Base-by-base conservation (phyloP, 1,140 invertebrate species). In the Rhopalosiphum padi region DNA sequence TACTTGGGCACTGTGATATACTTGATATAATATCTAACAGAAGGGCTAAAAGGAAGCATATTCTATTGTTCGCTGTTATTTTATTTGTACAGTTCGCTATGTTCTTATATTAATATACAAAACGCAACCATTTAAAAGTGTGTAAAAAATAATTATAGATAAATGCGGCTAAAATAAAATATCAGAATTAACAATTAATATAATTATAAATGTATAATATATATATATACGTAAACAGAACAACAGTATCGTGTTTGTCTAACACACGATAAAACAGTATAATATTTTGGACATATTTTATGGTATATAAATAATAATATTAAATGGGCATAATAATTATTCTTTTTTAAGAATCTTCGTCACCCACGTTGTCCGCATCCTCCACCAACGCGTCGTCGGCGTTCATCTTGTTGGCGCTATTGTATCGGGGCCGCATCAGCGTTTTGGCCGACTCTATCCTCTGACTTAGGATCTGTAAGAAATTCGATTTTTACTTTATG, bases 361-460 rank as follows among this genome's bases (percentile, higher is more conserved):
- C 91, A n/a, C n/a, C 46, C 46, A 83, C 77, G 22, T 30, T 68
- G 21, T 85, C 91, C 18, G 21, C 18, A 30, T 85, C 41, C 35
- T 51, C 77, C 46, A 30, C n/a, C 46, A 92, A 51, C n/a, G 43
- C n/a, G 1, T 83, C 77, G 43, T 85, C 91, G 21, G 8, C 82
- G 82, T 92, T 92, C 43, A 48, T 37, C 22, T 53, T 92, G 46
- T 43, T 92, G 7, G n/a, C 53, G 91, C 91, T 92, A 43, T 60
- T 91, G 60, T 91, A 94, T 48, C 91, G 77, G 18, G 93, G 93
- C 60, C 89, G 60, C 93, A 92, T 94, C 85, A 94, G 30, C 41
- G 90, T 91, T n/a, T 94, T 91, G 18, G 93, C 93, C n/a, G 93
- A 94, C 60, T 94, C 93, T 55, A 94, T 94, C 55, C 93, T 91